These are phyloP conservation scores for Epizoanthus scotinus DNA, from an alignment of 92 coral and sea anemone genomes.

Conservation along the genomic window DNA sequence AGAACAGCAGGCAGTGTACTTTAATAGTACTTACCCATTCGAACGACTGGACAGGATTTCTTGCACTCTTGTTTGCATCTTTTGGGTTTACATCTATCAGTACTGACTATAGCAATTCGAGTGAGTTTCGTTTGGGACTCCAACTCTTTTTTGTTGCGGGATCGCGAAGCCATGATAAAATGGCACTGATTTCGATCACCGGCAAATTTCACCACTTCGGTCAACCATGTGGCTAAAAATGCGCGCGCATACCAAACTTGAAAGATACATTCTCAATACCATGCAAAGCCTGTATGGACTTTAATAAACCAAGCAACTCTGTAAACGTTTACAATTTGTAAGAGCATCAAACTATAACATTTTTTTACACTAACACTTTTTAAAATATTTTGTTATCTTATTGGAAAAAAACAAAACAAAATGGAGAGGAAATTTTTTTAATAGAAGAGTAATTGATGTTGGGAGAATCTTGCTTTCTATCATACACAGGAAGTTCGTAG, in stretches of 20 bases:
- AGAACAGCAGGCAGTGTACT: neutral
- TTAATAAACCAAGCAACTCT: neutral
- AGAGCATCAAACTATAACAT: neutral
- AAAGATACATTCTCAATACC: neutral
- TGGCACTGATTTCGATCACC: neutral
- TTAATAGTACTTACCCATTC: slow-evolving; percentile 77
- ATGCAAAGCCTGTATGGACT: no score
- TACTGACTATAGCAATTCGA: slow-evolving; percentile 92
- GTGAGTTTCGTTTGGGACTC: slow-evolving; percentile 86
- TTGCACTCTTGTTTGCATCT: slow-evolving; percentile 93
- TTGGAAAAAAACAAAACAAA: neutral
- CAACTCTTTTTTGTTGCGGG: slow-evolving; percentile 45
- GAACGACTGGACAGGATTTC: slow-evolving; percentile 92
- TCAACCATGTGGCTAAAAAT: slow-evolving; percentile 35
- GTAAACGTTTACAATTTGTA: no score
- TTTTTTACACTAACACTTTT: no score
- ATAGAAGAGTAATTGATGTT: neutral
- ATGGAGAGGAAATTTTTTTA: neutral
- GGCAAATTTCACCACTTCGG: slow-evolving; percentile 6
- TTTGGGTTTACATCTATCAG: slow-evolving; percentile 95
- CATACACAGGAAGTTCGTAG: neutral
- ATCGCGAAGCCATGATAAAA: slow-evolving; percentile 19
- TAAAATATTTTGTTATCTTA: neutral
- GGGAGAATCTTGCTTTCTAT: slow-evolving; percentile 18
- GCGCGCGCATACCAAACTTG: slow-evolving; percentile 21